Evolutionary conservation across 2,888 invertebrate species (phyloP).

Genomic region (Loripinus fragilis): DNA sequence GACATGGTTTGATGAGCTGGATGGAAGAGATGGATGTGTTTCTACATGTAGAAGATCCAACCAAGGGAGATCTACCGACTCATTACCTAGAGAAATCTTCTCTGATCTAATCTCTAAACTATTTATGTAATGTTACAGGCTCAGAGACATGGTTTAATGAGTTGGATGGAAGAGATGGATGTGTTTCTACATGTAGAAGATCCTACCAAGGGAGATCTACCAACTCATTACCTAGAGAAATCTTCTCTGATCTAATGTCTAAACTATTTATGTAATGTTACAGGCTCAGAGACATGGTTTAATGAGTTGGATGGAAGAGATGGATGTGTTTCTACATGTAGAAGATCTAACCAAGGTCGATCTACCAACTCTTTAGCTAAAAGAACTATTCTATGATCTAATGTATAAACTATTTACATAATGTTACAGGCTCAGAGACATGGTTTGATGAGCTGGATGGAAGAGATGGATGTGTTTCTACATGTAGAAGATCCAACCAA

Average conservation of each 20-base stretch:
- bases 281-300: constrained; percentile 85
- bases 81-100: no score
- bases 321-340: constrained; percentile 86
- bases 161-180: constrained; percentile 87
- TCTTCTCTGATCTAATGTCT: no score
- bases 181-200: constrained; percentile 86
- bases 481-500: constrained; percentile 85
- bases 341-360: constrained; percentile 87
- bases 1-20: constrained; percentile 86
- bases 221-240: no score
- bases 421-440: constrained; percentile 85
- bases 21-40: constrained; percentile 86
- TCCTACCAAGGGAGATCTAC: constrained; percentile 86
- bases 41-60: constrained; percentile 86
- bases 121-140: no score
- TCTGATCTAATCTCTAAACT: no score
- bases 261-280: constrained; percentile 66
- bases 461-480: constrained; percentile 86
- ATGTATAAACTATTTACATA: no score
- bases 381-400: no score
- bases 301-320: constrained; percentile 86
- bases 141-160: constrained; percentile 85
- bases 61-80: constrained; percentile 86
- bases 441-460: constrained; percentile 86
- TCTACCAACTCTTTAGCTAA: constrained; percentile 86